phyloP scores from a whole-genome alignment of 2,888 invertebrate genomes.

The Dusona sp. region DNA sequence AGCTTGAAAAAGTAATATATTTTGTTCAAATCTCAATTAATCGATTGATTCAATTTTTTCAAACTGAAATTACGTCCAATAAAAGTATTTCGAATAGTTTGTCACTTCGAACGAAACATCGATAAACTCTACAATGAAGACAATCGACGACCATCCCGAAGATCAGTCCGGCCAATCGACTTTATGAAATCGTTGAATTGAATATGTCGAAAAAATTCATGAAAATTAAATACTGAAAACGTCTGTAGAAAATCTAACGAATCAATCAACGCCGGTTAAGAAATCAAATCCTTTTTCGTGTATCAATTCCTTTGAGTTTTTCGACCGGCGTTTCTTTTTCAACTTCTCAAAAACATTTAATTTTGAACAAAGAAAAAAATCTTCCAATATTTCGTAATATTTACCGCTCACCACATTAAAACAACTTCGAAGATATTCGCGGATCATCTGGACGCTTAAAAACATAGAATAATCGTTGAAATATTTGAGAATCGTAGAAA shows the following conservation, averaged over 20 bases:
- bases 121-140: slow-evolving; percentile 55
- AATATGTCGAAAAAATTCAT: background rate
- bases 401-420: background rate
- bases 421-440: slow-evolving; percentile 15
- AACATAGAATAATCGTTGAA: background rate
- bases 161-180: slow-evolving; percentile 39
- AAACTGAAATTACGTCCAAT: background rate
- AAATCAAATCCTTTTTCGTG: background rate
- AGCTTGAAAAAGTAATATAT: background rate
- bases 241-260: background rate
- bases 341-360: background rate
- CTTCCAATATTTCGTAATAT: background rate
- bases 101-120: background rate
- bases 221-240: background rate
- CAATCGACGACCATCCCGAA: slow-evolving; percentile 54
- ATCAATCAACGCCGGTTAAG: background rate
- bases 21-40: background rate
- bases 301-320: background rate
- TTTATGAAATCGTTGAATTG: background rate
- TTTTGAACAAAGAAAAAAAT: background rate
- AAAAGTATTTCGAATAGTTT: background rate
- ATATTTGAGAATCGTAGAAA: too few species aligned
- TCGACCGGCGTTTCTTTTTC: background rate
- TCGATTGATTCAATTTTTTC: background rate
- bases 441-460: slow-evolving; percentile 7